These are phyloP conservation scores for Prosopocoilus inquinatus DNA, from an alignment of 2,888 invertebrate genomes.

Conservation along the genomic window DNA sequence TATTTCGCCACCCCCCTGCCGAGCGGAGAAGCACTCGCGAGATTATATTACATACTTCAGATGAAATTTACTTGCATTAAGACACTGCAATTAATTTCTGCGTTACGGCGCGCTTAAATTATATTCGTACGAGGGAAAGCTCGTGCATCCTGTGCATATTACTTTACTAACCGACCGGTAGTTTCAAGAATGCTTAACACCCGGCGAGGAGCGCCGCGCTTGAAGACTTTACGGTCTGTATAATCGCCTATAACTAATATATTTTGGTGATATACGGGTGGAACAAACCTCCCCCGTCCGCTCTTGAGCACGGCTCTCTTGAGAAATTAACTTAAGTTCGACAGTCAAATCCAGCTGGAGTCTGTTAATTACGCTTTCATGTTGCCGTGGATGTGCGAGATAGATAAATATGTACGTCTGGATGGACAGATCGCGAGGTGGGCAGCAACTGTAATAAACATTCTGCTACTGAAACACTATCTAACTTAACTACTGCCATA, in stretches of 20 bases:
- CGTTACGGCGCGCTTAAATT: constrained; percentile 37
- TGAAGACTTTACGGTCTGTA: constrained; percentile 6
- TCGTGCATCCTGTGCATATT: constrained; percentile 24
- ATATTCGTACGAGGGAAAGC: constrained; percentile 23
- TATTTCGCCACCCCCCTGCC: constrained; percentile 1
- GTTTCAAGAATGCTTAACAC: constrained; percentile 26
- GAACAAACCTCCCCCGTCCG: constrained; percentile 33
- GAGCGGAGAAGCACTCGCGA: constrained; percentile 23
- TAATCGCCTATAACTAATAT: constrained; percentile 32
- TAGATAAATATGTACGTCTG: constrained; percentile 33
- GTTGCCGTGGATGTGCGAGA: constrained; percentile 29
- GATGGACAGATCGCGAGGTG: constrained; percentile 24
- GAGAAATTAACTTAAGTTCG: constrained; percentile 44
- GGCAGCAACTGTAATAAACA: constrained; percentile 23
- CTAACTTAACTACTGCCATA: constrained; percentile 19
- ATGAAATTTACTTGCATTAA: constrained; percentile 39
- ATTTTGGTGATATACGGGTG: constrained; percentile 22
- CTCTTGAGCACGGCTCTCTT: constrained; percentile 41
- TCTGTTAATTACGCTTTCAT: constrained; percentile 39
- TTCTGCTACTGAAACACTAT: constrained; percentile 21
- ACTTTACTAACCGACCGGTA: constrained; percentile 27
- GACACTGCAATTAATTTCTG: constrained; percentile 41
- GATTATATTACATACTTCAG: constrained; percentile 41
- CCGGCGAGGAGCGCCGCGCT: constrained; percentile 19
- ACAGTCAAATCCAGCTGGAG: constrained; percentile 37